Conservation (phyloP, 2,888 invertebrate species). For the Drosophila niveifrons region DNA sequence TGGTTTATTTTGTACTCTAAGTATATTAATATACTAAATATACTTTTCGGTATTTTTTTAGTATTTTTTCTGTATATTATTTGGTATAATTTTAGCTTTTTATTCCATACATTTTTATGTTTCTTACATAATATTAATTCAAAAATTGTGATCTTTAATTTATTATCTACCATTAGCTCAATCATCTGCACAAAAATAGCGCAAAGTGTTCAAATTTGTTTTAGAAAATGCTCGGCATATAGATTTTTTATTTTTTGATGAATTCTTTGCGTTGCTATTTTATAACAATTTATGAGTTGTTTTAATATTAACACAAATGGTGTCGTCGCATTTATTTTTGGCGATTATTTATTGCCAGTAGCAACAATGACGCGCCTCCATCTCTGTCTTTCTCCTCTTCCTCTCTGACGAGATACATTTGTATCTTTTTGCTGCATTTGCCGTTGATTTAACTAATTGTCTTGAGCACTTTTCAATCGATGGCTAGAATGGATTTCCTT, state of each 20-base stretch:
- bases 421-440: slow-evolving; percentile 24
- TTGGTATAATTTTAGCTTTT: too few species aligned
- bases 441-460: slow-evolving; percentile 69
- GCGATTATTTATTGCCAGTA: slow-evolving; percentile 69
- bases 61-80: too few species aligned
- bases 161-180: background rate
- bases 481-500: background rate
- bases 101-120: background rate
- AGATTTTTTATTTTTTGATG: slow-evolving; percentile 65
- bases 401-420: slow-evolving; percentile 15
- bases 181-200: slow-evolving; percentile 7
- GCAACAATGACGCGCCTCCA: slow-evolving; percentile 29
- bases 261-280: slow-evolving; percentile 62
- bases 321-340: slow-evolving; percentile 74
- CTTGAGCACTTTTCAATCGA: slow-evolving; percentile 47
- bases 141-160: background rate
- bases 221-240: background rate
- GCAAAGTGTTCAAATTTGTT: slow-evolving; percentile 4
- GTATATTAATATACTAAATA: too few species aligned
- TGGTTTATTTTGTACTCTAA: too few species aligned
- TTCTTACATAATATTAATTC: background rate
- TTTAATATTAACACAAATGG: slow-evolving; percentile 73
- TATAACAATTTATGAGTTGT: slow-evolving; percentile 70
- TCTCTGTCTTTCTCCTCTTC: background rate
- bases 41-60: too few species aligned